Evolutionary conservation across 1,140 invertebrate genomes (phyloP), one percentile per base, ranked within the genome.

Genomic region (Lordiphosa clarofinis): DNA sequence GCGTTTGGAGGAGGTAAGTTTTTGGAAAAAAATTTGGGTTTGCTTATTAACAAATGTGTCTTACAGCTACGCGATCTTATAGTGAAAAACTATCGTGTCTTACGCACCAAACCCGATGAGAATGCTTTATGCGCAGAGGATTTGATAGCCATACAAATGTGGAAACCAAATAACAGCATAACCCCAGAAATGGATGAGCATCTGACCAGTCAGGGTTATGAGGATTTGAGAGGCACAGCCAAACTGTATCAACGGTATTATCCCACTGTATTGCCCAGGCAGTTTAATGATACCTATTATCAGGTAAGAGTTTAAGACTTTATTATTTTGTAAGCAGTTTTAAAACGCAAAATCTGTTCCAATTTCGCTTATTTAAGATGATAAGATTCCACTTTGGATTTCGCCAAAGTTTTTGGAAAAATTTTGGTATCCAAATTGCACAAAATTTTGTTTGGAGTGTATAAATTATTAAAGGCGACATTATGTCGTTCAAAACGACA

Each of bases 101-200:
- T 75, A 28, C 73, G 56, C 33, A 75, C 75, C 1, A 65, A 86
- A 49, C 87, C 87, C 0, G 73, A 68, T 0, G 71, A 43, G 2
- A 90, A 91, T 67, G 90, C 90, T 0, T 87, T 94, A 12, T 94
- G 93, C 71, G 31, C 52, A 4, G 87, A 91, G 8, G 93, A 94
- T 81, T 69, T 92, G 21, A 88, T 92, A 39, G 88, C 91, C 24
- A 86, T 94, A 2, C 88, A 90, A 63, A 90, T 89, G 50, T 93
- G 93, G 93, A 74, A 88, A 53, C 92, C 91, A 90, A 92, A 92
- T 57, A 66, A 89, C 4, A 90, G 91, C n/a, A 90, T 92, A 35
- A 92, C 90, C n/a, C 73, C 84, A n/a, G 90, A 90, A 10, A 90
- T 89, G 54, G 92, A 91, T 0, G 90, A 91, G 24, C 88, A 90